Conservation (phyloP, 2,113 vertebrate species). For the Panthera uncia region DNA sequence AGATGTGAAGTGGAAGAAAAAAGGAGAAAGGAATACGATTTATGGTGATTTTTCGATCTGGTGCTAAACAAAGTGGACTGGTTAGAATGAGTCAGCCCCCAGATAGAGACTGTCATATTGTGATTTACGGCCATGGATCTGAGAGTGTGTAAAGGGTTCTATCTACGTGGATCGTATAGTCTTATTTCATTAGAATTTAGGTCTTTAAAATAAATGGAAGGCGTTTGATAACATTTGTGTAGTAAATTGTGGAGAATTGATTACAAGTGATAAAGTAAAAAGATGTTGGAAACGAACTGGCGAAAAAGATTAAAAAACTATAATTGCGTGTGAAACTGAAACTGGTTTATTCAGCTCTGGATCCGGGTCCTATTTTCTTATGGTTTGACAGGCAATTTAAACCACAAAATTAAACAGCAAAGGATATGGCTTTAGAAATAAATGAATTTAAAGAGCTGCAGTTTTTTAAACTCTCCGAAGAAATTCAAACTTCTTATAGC, state of each 20-base stretch:
- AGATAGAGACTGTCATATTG: constrained; percentile 1
- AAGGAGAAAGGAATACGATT: constrained; percentile 43
- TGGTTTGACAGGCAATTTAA: constrained; percentile 80
- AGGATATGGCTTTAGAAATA: constrained; percentile 78
- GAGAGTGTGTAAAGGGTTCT: constrained; percentile 30
- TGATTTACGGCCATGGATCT: constrained; percentile 55
- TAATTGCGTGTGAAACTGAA: constrained; percentile 77
- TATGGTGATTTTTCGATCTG: constrained; percentile 61
- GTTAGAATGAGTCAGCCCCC: constrained; percentile 25
- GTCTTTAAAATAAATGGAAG: constrained; percentile 68
- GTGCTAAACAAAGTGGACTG: constrained; percentile 25
- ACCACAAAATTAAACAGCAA: constrained; percentile 83
- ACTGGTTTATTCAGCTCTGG: constrained; percentile 66
- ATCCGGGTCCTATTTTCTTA: constrained; percentile 77
- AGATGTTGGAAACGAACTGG: constrained; percentile 59
- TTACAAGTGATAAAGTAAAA: constrained; percentile 77
- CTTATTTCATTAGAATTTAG: constrained; percentile 58
- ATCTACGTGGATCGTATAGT: constrained; percentile 55
- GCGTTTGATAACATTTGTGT: constrained; percentile 64
- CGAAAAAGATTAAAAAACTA: constrained; percentile 62
- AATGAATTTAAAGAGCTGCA: constrained; percentile 73
- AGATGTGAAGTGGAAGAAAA: constrained; percentile 33
- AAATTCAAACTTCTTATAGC: constrained; percentile 65
- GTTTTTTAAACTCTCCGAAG: constrained; percentile 63
- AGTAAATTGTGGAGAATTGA: constrained; percentile 72